Conservation (phyloP, 2,888 invertebrate species). For the Drymonia ruficornis region DNA sequence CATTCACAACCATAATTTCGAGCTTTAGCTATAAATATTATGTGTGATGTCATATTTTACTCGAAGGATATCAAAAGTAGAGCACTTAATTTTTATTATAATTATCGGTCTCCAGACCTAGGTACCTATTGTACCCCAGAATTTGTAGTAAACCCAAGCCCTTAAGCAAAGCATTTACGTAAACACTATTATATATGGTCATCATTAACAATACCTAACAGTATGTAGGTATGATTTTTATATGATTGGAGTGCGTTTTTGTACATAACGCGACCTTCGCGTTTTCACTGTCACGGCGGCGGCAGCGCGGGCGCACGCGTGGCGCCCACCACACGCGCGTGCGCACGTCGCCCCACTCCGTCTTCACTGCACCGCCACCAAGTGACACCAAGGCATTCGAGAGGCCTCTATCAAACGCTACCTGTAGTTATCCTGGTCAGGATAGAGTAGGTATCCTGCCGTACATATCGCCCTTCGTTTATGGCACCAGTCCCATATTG, state of each 20-base stretch:
- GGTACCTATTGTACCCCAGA: no score
- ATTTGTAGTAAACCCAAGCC: no score
- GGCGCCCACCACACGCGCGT: constrained; percentile 23
- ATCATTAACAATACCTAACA: neutral
- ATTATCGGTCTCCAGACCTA: no score
- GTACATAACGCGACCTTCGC: constrained; percentile 41
- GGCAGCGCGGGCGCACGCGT: constrained; percentile 32
- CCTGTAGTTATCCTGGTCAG: no score
- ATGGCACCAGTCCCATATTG: neutral
- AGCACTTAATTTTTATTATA: accelerated
- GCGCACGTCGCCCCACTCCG: constrained; percentile 7
- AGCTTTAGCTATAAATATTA: neutral
- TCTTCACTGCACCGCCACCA: neutral
- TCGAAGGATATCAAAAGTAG: no score
- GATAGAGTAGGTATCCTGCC: no score
- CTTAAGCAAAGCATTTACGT: no score
- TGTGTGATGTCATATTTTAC: no score
- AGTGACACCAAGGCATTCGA: neutral
- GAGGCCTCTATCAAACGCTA: neutral
- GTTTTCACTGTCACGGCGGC: constrained; percentile 56
- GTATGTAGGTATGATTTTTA: neutral
- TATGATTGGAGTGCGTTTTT: constrained; percentile 16
- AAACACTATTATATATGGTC: neutral
- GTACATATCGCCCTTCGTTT: neutral
- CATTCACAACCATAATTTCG: neutral